Conservation (phyloP, 2,888 invertebrate species). For the Allacma fusca region DNA sequence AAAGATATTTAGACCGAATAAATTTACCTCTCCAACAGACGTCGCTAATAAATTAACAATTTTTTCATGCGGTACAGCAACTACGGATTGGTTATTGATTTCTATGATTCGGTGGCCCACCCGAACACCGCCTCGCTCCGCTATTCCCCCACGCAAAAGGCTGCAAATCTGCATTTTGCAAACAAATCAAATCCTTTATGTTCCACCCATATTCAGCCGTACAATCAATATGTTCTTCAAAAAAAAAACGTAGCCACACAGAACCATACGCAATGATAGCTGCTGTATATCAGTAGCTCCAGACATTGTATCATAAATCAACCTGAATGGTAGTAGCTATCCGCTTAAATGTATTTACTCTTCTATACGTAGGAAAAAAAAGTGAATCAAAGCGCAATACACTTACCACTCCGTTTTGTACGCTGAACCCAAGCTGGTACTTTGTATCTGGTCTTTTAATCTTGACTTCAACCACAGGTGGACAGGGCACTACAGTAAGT, state of each 20-base stretch:
- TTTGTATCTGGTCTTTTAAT: conserved; percentile 99
- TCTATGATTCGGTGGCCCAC: conserved; percentile 99
- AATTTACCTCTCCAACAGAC: conserved; percentile 94
- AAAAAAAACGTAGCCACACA: no score
- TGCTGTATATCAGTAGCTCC: no score
- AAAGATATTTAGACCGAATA: background rate
- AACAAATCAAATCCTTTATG: background rate
- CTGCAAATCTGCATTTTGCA: conserved; percentile 86
- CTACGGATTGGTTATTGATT: conserved; percentile 99
- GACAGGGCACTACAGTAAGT: conserved; percentile 97
- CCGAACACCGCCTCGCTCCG: conserved; percentile 97
- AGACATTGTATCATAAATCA: no score
- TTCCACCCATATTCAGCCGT: background rate
- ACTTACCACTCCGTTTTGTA: conserved; percentile 97
- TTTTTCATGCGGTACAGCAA: conserved; percentile 99
- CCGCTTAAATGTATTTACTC: no score
- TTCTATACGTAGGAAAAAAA: background rate
- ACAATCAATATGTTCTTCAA: no score
- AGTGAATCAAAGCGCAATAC: background rate
- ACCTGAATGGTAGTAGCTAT: no score
- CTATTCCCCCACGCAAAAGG: conserved; percentile 95
- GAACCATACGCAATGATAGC: no score
- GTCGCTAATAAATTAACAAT: conserved; percentile 99
- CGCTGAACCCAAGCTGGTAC: conserved; percentile 99
- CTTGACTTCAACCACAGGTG: conserved; percentile 99